phyloP scores from a whole-genome alignment of 2,113 vertebrate genomes.

The Cinclus cinclus region DNA sequence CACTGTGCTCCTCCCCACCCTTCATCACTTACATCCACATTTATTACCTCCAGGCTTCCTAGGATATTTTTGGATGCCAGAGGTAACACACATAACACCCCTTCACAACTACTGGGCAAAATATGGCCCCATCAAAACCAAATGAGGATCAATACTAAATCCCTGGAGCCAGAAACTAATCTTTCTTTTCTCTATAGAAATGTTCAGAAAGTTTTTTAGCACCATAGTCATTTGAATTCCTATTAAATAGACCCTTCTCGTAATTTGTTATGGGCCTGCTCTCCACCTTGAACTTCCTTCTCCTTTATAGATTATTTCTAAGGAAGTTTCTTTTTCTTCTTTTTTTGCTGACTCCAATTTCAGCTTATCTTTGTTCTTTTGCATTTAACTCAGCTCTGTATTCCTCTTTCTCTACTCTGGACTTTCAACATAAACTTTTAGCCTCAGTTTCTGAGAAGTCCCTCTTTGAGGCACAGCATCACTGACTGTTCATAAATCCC shows the following conservation, averaged over 20 bases:
- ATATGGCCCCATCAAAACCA: background rate
- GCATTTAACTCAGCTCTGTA: background rate
- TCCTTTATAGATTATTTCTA: slow-evolving; percentile 22
- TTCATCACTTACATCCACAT: background rate
- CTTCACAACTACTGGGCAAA: background rate
- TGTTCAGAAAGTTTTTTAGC: slow-evolving; percentile 2
- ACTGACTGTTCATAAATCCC: background rate
- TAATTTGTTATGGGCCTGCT: background rate
- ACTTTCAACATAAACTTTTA: background rate
- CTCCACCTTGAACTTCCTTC: slow-evolving; percentile 16
- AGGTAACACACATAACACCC: background rate
- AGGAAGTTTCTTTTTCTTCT: slow-evolving; percentile 18
- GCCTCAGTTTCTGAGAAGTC: background rate
- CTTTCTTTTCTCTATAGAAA: background rate
- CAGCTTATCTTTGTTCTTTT: slow-evolving; percentile 37
- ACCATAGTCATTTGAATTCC: background rate
- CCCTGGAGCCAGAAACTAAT: background rate
- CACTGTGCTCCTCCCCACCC: background rate
- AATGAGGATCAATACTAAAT: background rate
- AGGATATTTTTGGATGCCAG: background rate
- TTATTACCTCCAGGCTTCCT: background rate
- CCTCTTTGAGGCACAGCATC: background rate
- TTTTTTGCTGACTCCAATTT: slow-evolving; percentile 47
- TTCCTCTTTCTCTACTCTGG: background rate
- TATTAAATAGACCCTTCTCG: background rate